Evolutionary conservation across 2,888 invertebrate genomes (phyloP), one percentile per base, ranked within the genome.

Genomic region (Tipula unca): DNA sequence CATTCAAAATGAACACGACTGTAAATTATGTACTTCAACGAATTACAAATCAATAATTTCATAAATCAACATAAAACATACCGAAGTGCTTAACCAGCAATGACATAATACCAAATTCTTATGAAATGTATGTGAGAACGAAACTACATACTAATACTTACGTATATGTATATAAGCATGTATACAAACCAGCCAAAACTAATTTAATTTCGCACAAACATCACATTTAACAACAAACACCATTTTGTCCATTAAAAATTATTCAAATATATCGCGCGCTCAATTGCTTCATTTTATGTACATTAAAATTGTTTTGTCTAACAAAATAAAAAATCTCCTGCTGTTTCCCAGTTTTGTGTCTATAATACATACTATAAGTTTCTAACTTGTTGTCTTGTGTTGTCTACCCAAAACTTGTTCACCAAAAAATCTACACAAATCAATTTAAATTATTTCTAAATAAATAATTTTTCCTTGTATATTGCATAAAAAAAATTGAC

Each of bases 381-480:
- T 69, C 69, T 69, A 69, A 69, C 69, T 69, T 69, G 69, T 69
- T 69, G 69, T 69, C 25, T 69, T 69, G 69, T 69, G 69, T 69
- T 69, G 69, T 69, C 69, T 69, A 69, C 69, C 69, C 69, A 69
- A 69, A 69, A 69, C 69, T 69, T 69, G 69, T 69, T 69, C 69
- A 69, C 69, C 69, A 69, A 69, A 69, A 69, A 69, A 69, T 69
- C 69, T 69, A 69, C 69, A 69, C 69, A 69, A 69, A 69, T 69
- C 69, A 69, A 69, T 69, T 69, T 69, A 69, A 69, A 69, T 69
- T 69, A 69, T 69, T 69, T 69, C 69, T 69, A 69, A 69, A 69
- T 69, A 69, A 69, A 69, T 69, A 69, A 69, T 20, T 69, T 69
- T 69, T 69, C n/a, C 69, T 20, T 25, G 20, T 10, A 25, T 25